phyloP scores from a whole-genome alignment of 2,113 vertebrate species.

The Dascyllus trimaculatus region DNA sequence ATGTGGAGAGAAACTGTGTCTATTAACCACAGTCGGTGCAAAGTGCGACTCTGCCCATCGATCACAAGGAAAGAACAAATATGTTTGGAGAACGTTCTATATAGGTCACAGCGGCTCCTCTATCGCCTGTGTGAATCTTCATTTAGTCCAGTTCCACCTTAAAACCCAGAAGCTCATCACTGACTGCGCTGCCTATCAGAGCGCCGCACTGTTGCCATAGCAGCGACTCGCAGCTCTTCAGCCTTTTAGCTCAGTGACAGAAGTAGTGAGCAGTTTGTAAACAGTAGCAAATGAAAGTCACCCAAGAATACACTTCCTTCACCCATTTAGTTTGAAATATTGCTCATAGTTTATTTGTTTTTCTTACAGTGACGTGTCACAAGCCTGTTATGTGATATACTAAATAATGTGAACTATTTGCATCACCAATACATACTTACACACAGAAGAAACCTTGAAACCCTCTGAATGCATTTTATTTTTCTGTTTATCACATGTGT shows the following conservation, averaged over 20 bases:
- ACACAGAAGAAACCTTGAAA: neutral
- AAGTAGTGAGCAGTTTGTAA: slow-evolving; percentile 31
- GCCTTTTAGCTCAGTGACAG: slow-evolving; percentile 37
- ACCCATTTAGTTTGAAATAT: neutral
- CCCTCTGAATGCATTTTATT: neutral
- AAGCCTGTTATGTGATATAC: too few species aligned
- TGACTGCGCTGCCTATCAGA: slow-evolving; percentile 32
- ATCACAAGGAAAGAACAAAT: neutral
- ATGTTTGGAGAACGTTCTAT: neutral
- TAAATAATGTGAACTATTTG: too few species aligned
- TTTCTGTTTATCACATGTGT: neutral
- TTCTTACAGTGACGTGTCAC: too few species aligned
- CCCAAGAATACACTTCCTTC: neutral
- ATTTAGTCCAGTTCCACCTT: slow-evolving; percentile 34
- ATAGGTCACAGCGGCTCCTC: neutral
- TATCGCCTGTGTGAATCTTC: slow-evolving; percentile 28
- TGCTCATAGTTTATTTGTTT: neutral
- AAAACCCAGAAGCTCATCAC: slow-evolving; percentile 36
- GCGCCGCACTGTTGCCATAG: slow-evolving; percentile 59
- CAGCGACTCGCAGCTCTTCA: slow-evolving; percentile 47
- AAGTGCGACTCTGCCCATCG: neutral
- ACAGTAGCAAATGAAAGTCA: slow-evolving; percentile 19
- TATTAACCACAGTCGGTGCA: neutral
- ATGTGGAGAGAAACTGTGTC: neutral
- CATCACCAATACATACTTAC: neutral